Evolutionary conservation across 2,113 vertebrate genomes (phyloP).

Genomic region (Capricornis sumatraensis): DNA sequence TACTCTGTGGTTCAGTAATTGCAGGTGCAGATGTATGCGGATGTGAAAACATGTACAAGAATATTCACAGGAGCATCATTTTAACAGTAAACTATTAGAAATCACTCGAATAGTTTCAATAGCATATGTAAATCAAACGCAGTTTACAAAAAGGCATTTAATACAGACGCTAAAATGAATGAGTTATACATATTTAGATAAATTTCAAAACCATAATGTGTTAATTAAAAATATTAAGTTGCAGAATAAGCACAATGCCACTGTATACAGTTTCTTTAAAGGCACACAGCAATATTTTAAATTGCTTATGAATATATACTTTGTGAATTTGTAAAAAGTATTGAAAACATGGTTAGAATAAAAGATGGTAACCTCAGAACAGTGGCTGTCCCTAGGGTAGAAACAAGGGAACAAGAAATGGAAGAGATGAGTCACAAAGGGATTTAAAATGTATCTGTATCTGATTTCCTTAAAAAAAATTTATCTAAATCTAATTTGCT

Average conservation of each 20-base stretch:
- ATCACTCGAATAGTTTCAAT: neutral
- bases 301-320: neutral
- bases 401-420: neutral
- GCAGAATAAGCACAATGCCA: neutral
- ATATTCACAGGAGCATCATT: neutral
- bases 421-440: neutral
- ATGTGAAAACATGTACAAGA: neutral
- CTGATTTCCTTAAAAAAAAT: neutral
- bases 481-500: neutral
- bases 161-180: neutral
- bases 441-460: neutral
- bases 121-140: neutral
- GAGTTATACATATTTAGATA: neutral
- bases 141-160: neutral
- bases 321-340: neutral
- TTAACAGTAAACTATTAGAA: neutral
- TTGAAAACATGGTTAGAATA: neutral
- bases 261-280: neutral
- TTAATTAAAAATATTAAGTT: conserved; percentile 1
- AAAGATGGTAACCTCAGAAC: neutral
- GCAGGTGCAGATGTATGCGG: neutral
- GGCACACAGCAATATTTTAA: neutral
- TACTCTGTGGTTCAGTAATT: neutral
- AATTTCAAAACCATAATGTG: neutral
- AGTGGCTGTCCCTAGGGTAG: neutral